These are phyloP conservation scores for Pseudoips prasinana DNA, from an alignment of 2,888 invertebrate species.

Conservation along the genomic window DNA sequence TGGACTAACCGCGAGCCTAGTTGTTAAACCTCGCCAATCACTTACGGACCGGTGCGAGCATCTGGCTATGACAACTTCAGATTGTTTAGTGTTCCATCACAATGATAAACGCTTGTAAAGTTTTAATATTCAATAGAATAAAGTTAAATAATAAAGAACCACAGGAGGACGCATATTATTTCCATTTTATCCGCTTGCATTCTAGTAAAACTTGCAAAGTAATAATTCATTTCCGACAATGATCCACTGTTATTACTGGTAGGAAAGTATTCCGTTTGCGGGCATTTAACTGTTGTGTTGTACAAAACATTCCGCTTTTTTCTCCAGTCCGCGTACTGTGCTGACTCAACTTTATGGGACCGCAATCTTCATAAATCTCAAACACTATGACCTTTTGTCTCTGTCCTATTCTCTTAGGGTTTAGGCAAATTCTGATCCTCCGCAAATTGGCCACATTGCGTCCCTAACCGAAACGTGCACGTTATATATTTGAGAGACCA, in stretches of 20 bases:
- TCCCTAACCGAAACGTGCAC: conserved; percentile 39
- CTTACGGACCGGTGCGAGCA: too few relatives aligned
- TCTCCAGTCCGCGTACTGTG: conserved; percentile 30
- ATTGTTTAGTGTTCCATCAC: too few relatives aligned
- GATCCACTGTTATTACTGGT: conserved; percentile 30
- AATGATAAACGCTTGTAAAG: too few relatives aligned
- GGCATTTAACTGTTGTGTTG: conserved; percentile 22
- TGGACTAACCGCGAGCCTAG: too few relatives aligned
- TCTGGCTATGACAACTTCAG: too few relatives aligned
- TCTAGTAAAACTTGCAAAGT: conserved; percentile 29
- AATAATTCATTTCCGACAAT: conserved; percentile 35
- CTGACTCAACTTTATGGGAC: conserved; percentile 46
- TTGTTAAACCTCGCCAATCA: too few relatives aligned
- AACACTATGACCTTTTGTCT: conserved; percentile 68
- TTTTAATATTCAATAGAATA: neutral
- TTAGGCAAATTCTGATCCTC: conserved; percentile 70
- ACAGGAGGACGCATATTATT: conserved; percentile 25
- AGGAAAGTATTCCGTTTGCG: conserved; percentile 28
- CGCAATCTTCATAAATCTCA: conserved; percentile 74
- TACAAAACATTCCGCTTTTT: conserved; percentile 28
- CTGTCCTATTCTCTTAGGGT: conserved; percentile 59
- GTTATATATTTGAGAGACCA: conserved; percentile 48
- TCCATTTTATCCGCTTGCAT: conserved; percentile 23
- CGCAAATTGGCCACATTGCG: conserved; percentile 60
- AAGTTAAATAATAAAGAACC: conserved; percentile 24